phyloP scores from a whole-genome alignment of 2,797 vertebrate species.

The Gobionotothen gibberifrons region DNA sequence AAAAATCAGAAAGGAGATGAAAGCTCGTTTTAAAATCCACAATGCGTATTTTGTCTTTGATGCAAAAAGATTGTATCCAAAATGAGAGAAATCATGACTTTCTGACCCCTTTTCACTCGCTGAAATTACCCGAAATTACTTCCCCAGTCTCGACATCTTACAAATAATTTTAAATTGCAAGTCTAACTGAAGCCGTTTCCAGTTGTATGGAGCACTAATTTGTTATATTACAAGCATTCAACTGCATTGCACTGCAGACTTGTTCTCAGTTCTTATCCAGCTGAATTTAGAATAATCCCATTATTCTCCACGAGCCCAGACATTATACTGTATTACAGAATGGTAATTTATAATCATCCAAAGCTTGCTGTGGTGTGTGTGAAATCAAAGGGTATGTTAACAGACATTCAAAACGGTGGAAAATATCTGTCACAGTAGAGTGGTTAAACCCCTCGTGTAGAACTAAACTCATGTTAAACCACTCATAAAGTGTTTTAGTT shows the following conservation, averaged over 20 bases:
- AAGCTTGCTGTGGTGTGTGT: conserved; percentile 62
- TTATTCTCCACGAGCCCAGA: conserved; percentile 69
- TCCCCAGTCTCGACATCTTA: neutral
- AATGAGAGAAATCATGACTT: neutral
- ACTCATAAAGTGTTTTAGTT: conserved; percentile 18
- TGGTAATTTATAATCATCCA: conserved; percentile 64
- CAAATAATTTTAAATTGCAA: conserved; percentile 9
- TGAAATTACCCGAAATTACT: neutral
- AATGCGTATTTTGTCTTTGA: neutral
- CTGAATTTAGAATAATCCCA: conserved; percentile 67
- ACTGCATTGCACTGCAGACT: conserved; percentile 62
- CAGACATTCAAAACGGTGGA: conserved; percentile 44
- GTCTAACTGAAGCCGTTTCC: conserved; percentile 7
- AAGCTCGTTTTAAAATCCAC: neutral
- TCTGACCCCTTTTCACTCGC: neutral
- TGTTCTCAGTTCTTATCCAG: conserved; percentile 66
- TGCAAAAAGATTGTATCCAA: neutral
- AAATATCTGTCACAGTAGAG: conserved; percentile 53
- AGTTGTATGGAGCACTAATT: conserved; percentile 38
- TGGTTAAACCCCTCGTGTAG: conserved; percentile 38
- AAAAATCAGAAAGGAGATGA: neutral
- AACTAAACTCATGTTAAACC: conserved; percentile 45
- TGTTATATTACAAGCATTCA: conserved; percentile 58
- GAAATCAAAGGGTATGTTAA: conserved; percentile 55
- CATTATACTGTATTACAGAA: conserved; percentile 66